A percentile compares a stretch with the other conserved stretches of the same genome.
phyloP scores from a whole-genome alignment of 2,797 vertebrate species.

The Peromyscus aztecus region DNA sequence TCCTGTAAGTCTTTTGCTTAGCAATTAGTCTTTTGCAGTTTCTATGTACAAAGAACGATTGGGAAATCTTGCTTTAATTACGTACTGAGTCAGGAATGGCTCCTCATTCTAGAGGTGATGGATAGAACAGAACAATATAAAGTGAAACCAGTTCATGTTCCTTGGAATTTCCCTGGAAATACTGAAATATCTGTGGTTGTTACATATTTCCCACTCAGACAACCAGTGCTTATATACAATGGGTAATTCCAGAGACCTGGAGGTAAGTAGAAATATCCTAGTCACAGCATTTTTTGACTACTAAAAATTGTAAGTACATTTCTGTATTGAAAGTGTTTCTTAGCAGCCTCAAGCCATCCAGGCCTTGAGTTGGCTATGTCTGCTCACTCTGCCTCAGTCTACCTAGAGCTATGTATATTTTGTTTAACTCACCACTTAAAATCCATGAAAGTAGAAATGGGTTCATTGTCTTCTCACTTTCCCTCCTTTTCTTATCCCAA shows the following conservation, averaged over 20 bases:
- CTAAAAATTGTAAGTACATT: neutral
- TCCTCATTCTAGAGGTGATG: neutral
- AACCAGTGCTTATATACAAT: neutral
- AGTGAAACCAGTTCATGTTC: neutral
- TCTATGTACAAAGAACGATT: neutral
- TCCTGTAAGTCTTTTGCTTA: neutral
- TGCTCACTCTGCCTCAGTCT: neutral
- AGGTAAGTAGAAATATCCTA: neutral
- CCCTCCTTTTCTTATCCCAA: neutral
- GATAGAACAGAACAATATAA: neutral
- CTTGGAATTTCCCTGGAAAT: constrained; percentile 65
- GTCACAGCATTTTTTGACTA: neutral
- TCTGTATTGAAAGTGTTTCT: neutral
- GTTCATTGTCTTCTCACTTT: neutral
- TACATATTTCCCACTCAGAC: constrained; percentile 7
- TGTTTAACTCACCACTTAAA: constrained; percentile 14
- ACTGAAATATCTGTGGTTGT: constrained; percentile 42
- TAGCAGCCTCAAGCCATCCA: neutral
- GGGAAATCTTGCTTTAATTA: neutral
- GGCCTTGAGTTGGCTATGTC: neutral
- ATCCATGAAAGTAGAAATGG: neutral
- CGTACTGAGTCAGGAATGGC: neutral
- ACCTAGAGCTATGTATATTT: neutral
- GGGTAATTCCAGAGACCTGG: constrained; percentile 46
- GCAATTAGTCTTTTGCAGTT: neutral